Evolutionary conservation across 2,113 vertebrate genomes (phyloP), one percentile per base, ranked within the genome.

Genomic region (Nothocercus nigrocapillus): DNA sequence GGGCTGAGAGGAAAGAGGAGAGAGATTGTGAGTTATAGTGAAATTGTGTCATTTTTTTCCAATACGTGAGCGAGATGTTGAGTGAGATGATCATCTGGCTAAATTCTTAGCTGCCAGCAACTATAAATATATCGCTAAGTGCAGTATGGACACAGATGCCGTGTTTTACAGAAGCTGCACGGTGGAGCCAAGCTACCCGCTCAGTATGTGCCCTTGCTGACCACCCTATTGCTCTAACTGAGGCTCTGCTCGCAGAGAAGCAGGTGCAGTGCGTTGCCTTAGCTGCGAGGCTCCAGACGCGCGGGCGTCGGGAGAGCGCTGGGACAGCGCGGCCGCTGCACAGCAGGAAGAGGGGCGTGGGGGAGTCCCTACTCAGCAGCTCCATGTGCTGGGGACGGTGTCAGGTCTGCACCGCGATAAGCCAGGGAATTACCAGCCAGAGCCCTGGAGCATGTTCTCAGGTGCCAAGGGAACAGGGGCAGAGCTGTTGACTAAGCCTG

Each of bases 301-400:
- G 36, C 62, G 70, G 61, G 45, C 7, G 49, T 94, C 67, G 76
- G 25, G 44, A 66, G n/a, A 73, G 59, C 62, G 61, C 61, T 95
- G 69, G 56, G 69, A 94, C 61, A 84, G 88, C 88, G 62, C 85
- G 90, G 90, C 90, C 85, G 93, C 66, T 83, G 79, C 49, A 93
- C 42, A 90, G 92, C 95, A 95, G 90, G 93, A 88, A 47, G 44
- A 9, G 47, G 20, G 90, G 92, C 58, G 75, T 0, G 2, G 87
- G 90, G 85, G 88, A 80, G 73, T 86, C 89, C 74, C 89, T 91
- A 62, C 64, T 92, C 68, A 88, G 76, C 93, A 32, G 17, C 77
- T 83, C 49, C 64, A 63, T 69, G 82, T 91, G 84, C 88, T 53
- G 88, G 67, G 68, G 53, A 64, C 53, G 76, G 69, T 91, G 70